Conservation (phyloP, 37 sponge, comb jelly and placozoan species). For the Trichoplax adhaerens region DNA sequence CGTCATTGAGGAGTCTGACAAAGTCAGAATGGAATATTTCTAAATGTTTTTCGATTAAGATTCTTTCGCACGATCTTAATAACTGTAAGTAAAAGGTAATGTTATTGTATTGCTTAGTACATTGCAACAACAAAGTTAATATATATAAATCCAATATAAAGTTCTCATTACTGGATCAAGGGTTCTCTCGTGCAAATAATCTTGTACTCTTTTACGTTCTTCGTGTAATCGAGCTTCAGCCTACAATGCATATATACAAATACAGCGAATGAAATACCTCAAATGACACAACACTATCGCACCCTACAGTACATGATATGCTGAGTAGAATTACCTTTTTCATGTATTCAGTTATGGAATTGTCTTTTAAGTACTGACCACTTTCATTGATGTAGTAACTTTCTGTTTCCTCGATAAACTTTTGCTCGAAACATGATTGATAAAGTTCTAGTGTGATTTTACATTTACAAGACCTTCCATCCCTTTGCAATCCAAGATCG, state of each 20-base stretch:
- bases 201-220: conserved; percentile 71
- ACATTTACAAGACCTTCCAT: background rate
- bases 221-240: conserved; percentile 72
- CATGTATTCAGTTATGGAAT: conserved; percentile 93
- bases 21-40: conserved; percentile 75
- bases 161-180: conserved; percentile 46
- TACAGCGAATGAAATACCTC: background rate
- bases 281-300: background rate
- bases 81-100: conserved; percentile 25
- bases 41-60: conserved; percentile 70
- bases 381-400: conserved; percentile 76
- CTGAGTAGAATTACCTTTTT: conserved; percentile 29
- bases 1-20: conserved; percentile 40
- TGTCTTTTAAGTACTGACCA: conserved; percentile 57
- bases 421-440: conserved; percentile 55
- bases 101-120: background rate
- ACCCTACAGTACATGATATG: background rate
- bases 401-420: conserved; percentile 75
- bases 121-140: background rate
- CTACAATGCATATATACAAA: conserved; percentile 1
- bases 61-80: conserved; percentile 56
- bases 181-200: conserved; percentile 85
- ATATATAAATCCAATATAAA: conserved; percentile 2
- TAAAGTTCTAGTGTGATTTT: conserved; percentile 47
- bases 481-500: conserved; percentile 67